Percentiles rank a stretch among this genome's conserved stretches.
phyloP scores from a whole-genome alignment of 2,113 vertebrate species.

The Apus apus region DNA sequence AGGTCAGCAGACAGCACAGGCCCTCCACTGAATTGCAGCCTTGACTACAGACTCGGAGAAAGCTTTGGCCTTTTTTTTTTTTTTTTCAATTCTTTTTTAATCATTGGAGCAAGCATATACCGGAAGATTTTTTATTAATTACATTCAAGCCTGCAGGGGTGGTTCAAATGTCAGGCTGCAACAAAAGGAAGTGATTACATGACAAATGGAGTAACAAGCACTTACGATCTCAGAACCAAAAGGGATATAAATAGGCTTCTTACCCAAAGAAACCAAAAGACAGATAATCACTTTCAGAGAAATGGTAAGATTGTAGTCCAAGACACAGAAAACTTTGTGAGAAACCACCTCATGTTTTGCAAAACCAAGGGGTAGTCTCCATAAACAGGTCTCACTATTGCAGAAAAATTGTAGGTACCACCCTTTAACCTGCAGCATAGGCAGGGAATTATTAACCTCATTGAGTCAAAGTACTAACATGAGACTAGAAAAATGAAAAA shows the following conservation, averaged over 20 bases:
- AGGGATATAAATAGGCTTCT: neutral
- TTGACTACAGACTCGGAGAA: neutral
- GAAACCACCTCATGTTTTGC: neutral
- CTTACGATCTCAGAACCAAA: accelerated
- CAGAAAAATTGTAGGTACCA: neutral
- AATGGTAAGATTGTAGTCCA: neutral
- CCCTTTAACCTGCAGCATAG: neutral
- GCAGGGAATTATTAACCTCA: neutral
- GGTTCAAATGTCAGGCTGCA: neutral
- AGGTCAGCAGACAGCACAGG: neutral
- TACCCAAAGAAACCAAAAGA: neutral
- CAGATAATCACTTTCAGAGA: neutral
- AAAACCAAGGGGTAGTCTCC: neutral
- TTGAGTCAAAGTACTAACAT: neutral
- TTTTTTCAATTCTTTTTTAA: neutral
- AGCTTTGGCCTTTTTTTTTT: too few species aligned
- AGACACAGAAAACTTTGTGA: neutral
- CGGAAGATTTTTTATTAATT: neutral
- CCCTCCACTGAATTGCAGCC: neutral
- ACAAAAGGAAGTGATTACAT: neutral
- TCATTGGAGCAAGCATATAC: neutral
- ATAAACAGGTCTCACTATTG: neutral
- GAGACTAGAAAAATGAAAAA: neutral
- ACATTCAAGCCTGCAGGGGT: neutral
- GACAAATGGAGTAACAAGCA: neutral